Evolutionary conservation across 1,140 invertebrate genomes (phyloP).

Genomic region (Apocrypta bakeri): DNA sequence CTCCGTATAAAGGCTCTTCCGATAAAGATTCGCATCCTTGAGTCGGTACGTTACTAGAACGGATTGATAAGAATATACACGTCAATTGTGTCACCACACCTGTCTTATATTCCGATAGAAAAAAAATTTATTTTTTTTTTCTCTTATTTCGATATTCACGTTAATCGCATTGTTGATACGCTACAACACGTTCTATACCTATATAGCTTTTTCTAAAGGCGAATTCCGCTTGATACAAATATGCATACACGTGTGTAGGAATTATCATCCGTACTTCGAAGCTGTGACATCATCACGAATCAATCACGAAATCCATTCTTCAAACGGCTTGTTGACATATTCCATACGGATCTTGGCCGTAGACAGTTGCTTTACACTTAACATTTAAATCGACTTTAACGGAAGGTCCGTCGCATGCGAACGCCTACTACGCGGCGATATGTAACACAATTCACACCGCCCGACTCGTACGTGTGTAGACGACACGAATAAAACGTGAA

Average conservation of each 20-base stretch:
- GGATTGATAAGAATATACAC: slow-evolving; percentile 33
- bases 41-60: slow-evolving; percentile 34
- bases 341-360: slow-evolving; percentile 13
- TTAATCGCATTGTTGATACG: too few relatives aligned
- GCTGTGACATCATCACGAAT: slow-evolving; percentile 32
- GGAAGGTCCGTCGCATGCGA: neutral
- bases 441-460: neutral
- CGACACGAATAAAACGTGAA: slow-evolving; percentile 9
- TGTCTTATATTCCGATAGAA: slow-evolving; percentile 23
- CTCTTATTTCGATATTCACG: neutral
- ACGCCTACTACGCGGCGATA: neutral
- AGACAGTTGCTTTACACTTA: neutral
- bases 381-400: slow-evolving; percentile 20
- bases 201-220: neutral
- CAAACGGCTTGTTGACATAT: slow-evolving; percentile 27
- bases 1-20: slow-evolving; percentile 39
- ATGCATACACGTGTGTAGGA: slow-evolving; percentile 20
- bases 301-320: slow-evolving; percentile 27
- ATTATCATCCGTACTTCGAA: slow-evolving; percentile 36
- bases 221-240: neutral
- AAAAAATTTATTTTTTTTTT: slow-evolving; percentile 13
- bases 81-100: slow-evolving; percentile 26
- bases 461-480: neutral
- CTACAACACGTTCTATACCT: too few relatives aligned
- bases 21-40: slow-evolving; percentile 53